Percentiles rank a stretch among this genome's conserved stretches.
Evolutionary conservation across 2,113 vertebrate genomes (phyloP).

Genomic region (Marcusenius ussheri): DNA sequence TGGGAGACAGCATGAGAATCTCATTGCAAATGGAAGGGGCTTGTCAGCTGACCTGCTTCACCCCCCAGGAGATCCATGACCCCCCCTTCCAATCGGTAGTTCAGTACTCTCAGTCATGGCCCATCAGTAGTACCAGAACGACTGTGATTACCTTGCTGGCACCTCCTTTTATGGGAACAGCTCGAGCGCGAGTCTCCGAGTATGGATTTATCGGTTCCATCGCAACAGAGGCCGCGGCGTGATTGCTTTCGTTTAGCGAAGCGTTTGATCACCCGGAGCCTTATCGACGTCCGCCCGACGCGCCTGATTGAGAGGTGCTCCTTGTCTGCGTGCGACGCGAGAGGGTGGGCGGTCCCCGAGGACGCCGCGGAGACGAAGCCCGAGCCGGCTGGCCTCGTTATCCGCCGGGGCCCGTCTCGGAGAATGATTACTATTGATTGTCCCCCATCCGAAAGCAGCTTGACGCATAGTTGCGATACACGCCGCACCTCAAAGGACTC

Average conservation of each 20-base stretch:
- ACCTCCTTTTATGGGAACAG: not conserved
- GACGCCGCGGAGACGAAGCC: not conserved
- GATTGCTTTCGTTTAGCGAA: constrained; percentile 4
- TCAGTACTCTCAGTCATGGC: not conserved
- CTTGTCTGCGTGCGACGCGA: not conserved
- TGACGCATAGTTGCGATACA: constrained; percentile 10
- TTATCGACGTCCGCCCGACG: constrained; percentile 17
- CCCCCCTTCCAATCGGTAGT: not conserved
- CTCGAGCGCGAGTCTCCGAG: not conserved
- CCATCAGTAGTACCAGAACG: not conserved
- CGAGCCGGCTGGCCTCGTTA: constrained; percentile 21
- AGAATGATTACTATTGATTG: constrained; percentile 35
- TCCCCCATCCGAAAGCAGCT: constrained; percentile 25
- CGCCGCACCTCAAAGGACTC: constrained; percentile 3
- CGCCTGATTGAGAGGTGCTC: constrained; percentile 18
- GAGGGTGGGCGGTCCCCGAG: constrained; percentile 1
- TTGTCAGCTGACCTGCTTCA: not conserved
- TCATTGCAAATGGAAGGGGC: not conserved
- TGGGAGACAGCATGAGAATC: not conserved
- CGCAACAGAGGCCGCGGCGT: not conserved
- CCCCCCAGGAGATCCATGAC: not conserved
- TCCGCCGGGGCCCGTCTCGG: constrained; percentile 17
- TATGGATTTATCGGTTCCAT: constrained; percentile 18
- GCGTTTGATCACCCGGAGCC: constrained; percentile 4
- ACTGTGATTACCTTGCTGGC: not conserved